Evolutionary conservation across 2,797 vertebrate species (phyloP).

Genomic region (Mareca strepera): DNA sequence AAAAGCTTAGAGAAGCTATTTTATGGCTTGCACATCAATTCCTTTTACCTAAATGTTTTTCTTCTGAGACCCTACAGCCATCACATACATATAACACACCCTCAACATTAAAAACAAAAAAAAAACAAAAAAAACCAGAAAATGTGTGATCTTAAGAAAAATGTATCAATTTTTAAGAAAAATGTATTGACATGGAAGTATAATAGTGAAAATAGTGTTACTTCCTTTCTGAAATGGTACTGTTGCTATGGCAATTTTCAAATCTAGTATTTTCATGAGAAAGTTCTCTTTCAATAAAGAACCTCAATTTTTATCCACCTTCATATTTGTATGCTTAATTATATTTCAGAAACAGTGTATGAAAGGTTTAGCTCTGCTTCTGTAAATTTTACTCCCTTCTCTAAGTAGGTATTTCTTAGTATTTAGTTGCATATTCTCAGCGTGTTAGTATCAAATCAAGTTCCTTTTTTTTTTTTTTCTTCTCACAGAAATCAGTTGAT

Average conservation of each 20-base stretch:
- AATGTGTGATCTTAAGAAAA: not conserved
- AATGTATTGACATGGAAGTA: not conserved
- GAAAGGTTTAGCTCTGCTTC: slow-evolving; percentile 50
- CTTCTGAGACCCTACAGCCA: not conserved
- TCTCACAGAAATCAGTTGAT: not conserved
- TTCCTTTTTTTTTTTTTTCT: not conserved
- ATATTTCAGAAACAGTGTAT: slow-evolving; percentile 46
- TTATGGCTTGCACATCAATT: not conserved
- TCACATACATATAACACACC: not conserved
- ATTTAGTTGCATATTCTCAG: slow-evolving; percentile 38
- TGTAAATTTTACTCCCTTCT: not conserved
- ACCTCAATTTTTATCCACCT: slow-evolving; percentile 20
- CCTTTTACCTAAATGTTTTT: slow-evolving; percentile 6
- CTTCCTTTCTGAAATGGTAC: slow-evolving; percentile 10
- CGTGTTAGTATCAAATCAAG: not conserved
- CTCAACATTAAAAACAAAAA: not conserved
- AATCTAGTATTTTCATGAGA: slow-evolving; percentile 11
- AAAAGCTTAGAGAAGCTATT: not conserved
- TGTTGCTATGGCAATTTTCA: slow-evolving; percentile 56
- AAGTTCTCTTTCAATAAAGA: slow-evolving; percentile 34
- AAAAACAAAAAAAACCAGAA: not conserved
- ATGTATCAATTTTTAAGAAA: not conserved
- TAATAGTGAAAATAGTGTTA: slow-evolving; percentile 12
- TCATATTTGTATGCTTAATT: slow-evolving; percentile 54
- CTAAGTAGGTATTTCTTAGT: slow-evolving; percentile 2